Evolutionary conservation across 2,888 invertebrate genomes (phyloP), one percentile per base, ranked within the genome.

Genomic region (Sacculina carcini): DNA sequence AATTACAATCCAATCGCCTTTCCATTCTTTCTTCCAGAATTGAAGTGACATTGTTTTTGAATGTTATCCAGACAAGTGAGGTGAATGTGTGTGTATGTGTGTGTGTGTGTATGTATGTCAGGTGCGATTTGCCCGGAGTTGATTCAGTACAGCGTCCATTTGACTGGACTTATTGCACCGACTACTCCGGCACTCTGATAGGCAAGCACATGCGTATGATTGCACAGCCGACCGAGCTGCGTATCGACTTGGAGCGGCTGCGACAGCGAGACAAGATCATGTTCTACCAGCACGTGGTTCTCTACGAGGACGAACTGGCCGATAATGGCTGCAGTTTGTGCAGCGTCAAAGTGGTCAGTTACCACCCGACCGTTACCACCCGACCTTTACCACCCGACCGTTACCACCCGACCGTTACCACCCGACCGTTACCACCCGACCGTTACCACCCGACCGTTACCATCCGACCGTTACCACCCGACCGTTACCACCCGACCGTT

Each of bases 241-340:
- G 74, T 57, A 82, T 99, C 51, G 76, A 99, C 65, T 72, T 86
- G 59, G 84, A 90, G 58, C 74, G 83, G 62, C 67, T 98, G 40
- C 90, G 84, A 69, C 73, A 76, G 58, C 78, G 78, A 59, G 94
- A 98, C 59, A 78, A 79, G 63, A 98, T 99, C 52, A 65, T 86
- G 4, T 96, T 94, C 65, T 96, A 86, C 66, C 80, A 86, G 59
- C 90, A 96, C 64, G 68, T 96, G 31, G 79, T 84, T 52, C 68
- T 98, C 34, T 99, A 83, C 70, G 98, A 99, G 69, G 98, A 99
- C 70, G 98, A 98, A 66, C 68, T 98, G 46, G 94, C 94, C 63
- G 98, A 98, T 67, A 86, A 98, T 71, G 98, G 98, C 16, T 79
- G 85, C 51, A 85, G 96, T 2, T 77, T 81, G 50, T 73, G 79